Evolutionary conservation across 2,113 vertebrate species (phyloP).

Genomic region (Pelecanus crispus): DNA sequence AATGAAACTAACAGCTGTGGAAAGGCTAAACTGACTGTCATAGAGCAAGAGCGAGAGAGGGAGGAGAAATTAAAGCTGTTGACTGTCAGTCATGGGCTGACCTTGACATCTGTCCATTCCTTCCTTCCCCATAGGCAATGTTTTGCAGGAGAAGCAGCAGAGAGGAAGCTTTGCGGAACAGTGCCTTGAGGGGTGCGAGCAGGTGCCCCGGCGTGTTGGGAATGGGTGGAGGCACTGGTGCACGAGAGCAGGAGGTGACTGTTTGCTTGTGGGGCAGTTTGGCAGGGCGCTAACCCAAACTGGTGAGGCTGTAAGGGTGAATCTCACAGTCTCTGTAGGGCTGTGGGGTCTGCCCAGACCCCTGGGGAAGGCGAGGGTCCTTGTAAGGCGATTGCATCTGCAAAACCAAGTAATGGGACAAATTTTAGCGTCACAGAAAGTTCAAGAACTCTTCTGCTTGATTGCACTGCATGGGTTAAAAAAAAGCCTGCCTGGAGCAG

Average conservation of each 20-base stretch:
- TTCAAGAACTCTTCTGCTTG: not conserved
- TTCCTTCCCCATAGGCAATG: not conserved
- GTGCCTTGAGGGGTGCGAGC: not conserved
- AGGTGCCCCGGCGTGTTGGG: accelerated
- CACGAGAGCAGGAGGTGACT: not conserved
- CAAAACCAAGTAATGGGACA: not conserved
- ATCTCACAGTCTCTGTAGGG: not conserved
- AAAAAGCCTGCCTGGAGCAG: not conserved
- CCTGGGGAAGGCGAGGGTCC: not conserved
- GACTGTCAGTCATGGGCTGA: not conserved
- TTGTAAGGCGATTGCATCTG: not conserved
- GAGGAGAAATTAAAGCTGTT: not conserved
- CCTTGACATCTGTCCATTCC: not conserved
- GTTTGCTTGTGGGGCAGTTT: not conserved
- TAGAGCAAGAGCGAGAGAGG: not conserved
- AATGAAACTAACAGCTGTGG: not conserved
- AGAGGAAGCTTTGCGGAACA: not conserved
- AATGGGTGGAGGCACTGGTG: not conserved
- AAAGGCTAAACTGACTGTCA: not conserved
- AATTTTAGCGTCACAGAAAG: not conserved
- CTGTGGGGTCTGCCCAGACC: not conserved
- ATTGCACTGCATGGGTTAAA: not conserved
- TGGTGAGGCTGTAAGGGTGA: not conserved
- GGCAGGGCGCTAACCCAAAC: not conserved
- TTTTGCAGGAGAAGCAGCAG: not conserved